Evolutionary conservation across 2,797 vertebrate genomes (phyloP).

Genomic region (Sebastes baramenuke): DNA sequence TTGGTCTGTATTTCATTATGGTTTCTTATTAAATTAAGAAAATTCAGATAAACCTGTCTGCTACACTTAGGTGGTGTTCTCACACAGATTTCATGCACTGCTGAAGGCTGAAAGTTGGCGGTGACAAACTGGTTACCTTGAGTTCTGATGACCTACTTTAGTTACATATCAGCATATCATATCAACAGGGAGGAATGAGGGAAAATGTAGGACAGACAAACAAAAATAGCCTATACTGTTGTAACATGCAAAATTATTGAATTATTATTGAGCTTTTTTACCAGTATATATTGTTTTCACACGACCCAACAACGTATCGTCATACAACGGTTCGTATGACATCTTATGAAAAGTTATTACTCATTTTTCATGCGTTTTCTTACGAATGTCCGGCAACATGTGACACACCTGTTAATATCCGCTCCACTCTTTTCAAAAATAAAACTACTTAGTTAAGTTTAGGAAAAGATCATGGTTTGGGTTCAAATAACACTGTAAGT

Average conservation of each 20-base stretch:
- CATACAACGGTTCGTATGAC: no score
- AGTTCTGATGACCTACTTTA: slow-evolving; percentile 21
- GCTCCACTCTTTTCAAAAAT: no score
- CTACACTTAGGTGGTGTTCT: neutral
- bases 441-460: no score
- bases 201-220: neutral
- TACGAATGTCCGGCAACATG: no score
- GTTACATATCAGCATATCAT: neutral
- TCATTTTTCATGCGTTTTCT: no score
- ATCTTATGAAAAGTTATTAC: no score
- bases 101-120: slow-evolving; percentile 3
- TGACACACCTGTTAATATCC: no score
- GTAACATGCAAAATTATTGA: neutral
- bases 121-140: neutral
- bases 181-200: neutral
- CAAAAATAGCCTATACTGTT: neutral
- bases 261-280: neutral
- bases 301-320: no score
- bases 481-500: no score
- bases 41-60: neutral
- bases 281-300: neutral
- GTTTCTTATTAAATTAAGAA: neutral
- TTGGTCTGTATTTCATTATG: neutral
- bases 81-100: neutral
- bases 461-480: no score